These are phyloP conservation scores for Lagocephalus sceleratus DNA, from an alignment of 2,797 vertebrate genomes.

Conservation along the genomic window DNA sequence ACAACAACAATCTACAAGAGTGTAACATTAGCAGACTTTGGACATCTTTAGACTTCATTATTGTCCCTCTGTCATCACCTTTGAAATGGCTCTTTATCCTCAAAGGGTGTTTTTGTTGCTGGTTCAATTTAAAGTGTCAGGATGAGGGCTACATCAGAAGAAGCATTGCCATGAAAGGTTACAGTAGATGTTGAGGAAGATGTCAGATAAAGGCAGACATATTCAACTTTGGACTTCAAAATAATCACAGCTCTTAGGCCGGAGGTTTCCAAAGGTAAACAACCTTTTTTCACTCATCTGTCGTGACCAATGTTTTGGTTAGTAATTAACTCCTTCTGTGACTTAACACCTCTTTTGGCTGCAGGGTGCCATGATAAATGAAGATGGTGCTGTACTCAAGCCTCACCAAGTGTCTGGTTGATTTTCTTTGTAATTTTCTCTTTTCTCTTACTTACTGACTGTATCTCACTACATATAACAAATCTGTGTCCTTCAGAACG, in stretches of 20 bases:
- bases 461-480: constrained; percentile 55
- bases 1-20: too few relatives aligned
- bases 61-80: constrained; percentile 34
- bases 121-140: constrained; percentile 51
- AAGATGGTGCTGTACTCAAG: constrained; percentile 25
- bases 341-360: constrained; percentile 30
- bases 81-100: constrained; percentile 27
- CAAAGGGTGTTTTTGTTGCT: constrained; percentile 31
- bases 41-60: constrained; percentile 48
- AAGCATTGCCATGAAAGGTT: constrained; percentile 41
- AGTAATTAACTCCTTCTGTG: constrained; percentile 32
- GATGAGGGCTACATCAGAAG: constrained; percentile 27
- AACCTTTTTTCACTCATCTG: constrained; percentile 28
- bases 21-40: constrained; percentile 32
- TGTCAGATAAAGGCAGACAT: constrained; percentile 49
- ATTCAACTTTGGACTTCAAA: constrained; percentile 39
- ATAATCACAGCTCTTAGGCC: constrained; percentile 8
- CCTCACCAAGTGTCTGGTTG: constrained; percentile 31
- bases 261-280: constrained; percentile 15
- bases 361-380: constrained; percentile 37
- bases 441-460: constrained; percentile 51
- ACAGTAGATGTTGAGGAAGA: constrained; percentile 49
- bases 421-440: constrained; percentile 65
- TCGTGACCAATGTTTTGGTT: constrained; percentile 57
- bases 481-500: constrained; percentile 1